Conservation (phyloP, 2,888 invertebrate genomes). For the Hymenopus coronatus region DNA sequence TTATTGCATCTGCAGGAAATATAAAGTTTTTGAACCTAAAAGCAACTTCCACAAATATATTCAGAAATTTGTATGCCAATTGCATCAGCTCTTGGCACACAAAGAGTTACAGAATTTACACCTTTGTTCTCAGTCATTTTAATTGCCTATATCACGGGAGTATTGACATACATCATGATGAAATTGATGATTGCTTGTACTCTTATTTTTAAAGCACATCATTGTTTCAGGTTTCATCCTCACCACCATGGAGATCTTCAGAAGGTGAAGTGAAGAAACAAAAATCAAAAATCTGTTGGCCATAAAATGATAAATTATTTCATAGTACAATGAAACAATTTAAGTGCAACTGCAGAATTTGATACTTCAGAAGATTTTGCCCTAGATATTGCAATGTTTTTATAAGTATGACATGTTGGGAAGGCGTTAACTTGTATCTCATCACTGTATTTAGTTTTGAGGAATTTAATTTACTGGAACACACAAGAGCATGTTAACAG, state of each 20-base stretch:
- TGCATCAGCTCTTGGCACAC: too few species aligned
- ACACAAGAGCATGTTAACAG: not conserved
- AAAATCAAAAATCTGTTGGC: slow-evolving; percentile 13
- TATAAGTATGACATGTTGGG: not conserved
- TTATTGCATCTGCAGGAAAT: too few species aligned
- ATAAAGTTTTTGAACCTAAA: too few species aligned
- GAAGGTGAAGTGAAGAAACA: not conserved
- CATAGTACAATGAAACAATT: not conserved
- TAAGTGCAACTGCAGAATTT: not conserved
- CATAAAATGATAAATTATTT: not conserved
- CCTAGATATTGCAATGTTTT: not conserved
- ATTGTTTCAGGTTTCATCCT: not conserved
- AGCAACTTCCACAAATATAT: too few species aligned
- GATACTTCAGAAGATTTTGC: not conserved
- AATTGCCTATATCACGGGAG: too few species aligned
- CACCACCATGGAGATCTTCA: not conserved
- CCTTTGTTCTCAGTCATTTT: too few species aligned
- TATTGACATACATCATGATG: too few species aligned
- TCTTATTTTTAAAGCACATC: not conserved
- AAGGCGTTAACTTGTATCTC: not conserved
- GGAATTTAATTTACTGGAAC: not conserved
- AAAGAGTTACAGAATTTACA: too few species aligned
- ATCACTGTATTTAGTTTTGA: not conserved
- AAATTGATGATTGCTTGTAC: too few species aligned
- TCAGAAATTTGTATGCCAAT: too few species aligned